A percentile compares a stretch with the other conserved stretches of the same genome.
phyloP scores from a whole-genome alignment of 2,113 vertebrate genomes.

The Apus apus region DNA sequence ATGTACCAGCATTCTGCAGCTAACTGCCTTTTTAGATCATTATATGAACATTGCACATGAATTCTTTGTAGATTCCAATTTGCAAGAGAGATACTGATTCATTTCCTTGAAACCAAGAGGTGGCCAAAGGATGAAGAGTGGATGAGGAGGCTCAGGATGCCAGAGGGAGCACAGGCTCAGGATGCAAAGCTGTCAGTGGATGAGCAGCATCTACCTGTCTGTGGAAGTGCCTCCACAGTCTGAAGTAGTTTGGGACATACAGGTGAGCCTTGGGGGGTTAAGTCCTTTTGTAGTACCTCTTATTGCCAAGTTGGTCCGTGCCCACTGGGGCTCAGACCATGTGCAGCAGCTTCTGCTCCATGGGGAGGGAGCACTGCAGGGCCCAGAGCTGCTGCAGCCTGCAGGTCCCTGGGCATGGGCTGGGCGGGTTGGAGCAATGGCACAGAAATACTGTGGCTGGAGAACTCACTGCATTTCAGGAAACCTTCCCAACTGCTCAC shows the following conservation, averaged over 20 bases:
- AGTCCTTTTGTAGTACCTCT: not conserved
- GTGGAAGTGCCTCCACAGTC: not conserved
- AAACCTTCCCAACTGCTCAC: not conserved
- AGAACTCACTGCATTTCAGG: not conserved
- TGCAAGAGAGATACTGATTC: not conserved
- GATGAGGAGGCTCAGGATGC: not conserved
- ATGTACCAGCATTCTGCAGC: not conserved
- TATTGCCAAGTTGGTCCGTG: fast-evolving
- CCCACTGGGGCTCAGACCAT: not conserved
- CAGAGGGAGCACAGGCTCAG: fast-evolving
- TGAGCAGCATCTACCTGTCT: fast-evolving
- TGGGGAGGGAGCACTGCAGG: not conserved
- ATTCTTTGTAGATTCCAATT: not conserved
- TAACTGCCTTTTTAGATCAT: conserved; percentile 30
- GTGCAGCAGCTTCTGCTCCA: not conserved
- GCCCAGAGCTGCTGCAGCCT: not conserved
- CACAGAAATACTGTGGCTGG: not conserved
- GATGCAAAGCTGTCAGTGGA: not conserved
- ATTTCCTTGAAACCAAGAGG: not conserved
- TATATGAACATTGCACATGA: not conserved
- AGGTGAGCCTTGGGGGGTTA: no score
- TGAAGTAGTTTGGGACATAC: not conserved
- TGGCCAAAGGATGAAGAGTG: not conserved
- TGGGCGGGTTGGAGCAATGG: not conserved
- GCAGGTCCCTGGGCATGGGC: not conserved